Evolutionary conservation across 64 coral and sea anemone genomes (phyloP), one percentile per base, ranked within the genome.

Genomic region (Acropora tenuis): DNA sequence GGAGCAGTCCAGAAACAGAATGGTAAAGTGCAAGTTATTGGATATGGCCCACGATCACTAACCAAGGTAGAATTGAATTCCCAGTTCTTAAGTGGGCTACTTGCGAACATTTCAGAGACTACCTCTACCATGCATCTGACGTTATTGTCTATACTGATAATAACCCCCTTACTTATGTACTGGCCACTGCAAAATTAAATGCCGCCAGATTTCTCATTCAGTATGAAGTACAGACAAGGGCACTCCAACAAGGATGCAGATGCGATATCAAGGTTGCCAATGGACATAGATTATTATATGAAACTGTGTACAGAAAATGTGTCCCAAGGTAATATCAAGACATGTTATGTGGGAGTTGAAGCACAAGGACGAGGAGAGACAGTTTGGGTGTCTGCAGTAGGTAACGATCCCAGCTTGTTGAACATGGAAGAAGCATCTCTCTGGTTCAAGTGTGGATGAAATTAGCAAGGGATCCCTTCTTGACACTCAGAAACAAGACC

Each of bases 351-450:
- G 66, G 66, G 3, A 20, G 66, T 69, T 17, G 18, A 4, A 15
- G 66, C 66, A 69, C 18, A 69, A 17, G 66, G 66, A 69, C 66
- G 3, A 69, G 66, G 66, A 19, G 66, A 69, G 66, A 69, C 77
- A 53, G 18, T 79, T 20, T 79, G 18, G 77, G 77, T 79, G 46
- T 79, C 77, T 53, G 77, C 77, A 79, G 48, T 79, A 18, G 40
- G 77, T 8, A 79, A 79, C 30, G 77, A 30, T 50, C 50, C 76
- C 47, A 50, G 47, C 47, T 50, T 78, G 47, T 78, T 78, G 47
- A 50, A 78, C 76, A 78, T 78, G 9, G 47, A 78, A 52, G 76
- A 78, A 78, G 76, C 50, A 15, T 78, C 76, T 50, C 46, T 78
- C n/a, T 78, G 47, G 48, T 78, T 52, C 76, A 5, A 78, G 47